Conservation (phyloP, 2,797 vertebrate genomes). For the Petrocephalus schoutedeni region DNA sequence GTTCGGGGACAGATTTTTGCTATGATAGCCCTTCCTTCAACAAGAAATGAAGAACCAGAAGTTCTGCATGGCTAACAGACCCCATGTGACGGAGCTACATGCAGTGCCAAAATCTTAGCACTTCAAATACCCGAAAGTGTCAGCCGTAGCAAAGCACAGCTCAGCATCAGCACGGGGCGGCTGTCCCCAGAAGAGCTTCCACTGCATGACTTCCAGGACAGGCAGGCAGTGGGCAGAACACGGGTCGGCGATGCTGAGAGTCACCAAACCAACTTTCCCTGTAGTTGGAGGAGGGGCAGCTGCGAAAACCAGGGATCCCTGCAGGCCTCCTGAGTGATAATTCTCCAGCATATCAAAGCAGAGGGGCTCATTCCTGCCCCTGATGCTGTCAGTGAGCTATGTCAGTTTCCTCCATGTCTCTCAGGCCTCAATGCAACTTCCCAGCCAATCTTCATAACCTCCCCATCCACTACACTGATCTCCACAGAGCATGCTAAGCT, state of each 20-base stretch:
- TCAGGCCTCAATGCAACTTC: not conserved
- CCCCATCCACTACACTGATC: not conserved
- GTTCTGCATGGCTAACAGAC: not conserved
- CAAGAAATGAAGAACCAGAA: not conserved
- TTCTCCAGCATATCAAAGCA: not conserved
- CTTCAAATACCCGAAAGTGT: not conserved
- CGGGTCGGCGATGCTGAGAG: not conserved
- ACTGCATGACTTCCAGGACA: constrained; percentile 42
- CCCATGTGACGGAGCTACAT: not conserved
- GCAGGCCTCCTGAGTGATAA: not conserved
- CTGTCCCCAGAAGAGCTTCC: constrained; percentile 42
- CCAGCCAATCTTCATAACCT: not conserved
- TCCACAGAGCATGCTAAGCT: not conserved
- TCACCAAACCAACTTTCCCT: not conserved
- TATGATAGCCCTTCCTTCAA: not conserved
- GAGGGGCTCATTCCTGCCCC: not conserved
- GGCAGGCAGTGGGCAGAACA: constrained; percentile 27
- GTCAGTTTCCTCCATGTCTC: not conserved
- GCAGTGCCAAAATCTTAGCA: not conserved
- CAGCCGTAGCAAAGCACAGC: not conserved
- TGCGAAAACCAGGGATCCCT: not conserved
- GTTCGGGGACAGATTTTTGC: not conserved
- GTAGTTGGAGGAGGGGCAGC: too few relatives aligned
- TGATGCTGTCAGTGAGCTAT: not conserved
- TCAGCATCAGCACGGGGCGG: constrained; percentile 42